Conservation (phyloP, 2,888 invertebrate genomes). For the Eilema caniola region DNA sequence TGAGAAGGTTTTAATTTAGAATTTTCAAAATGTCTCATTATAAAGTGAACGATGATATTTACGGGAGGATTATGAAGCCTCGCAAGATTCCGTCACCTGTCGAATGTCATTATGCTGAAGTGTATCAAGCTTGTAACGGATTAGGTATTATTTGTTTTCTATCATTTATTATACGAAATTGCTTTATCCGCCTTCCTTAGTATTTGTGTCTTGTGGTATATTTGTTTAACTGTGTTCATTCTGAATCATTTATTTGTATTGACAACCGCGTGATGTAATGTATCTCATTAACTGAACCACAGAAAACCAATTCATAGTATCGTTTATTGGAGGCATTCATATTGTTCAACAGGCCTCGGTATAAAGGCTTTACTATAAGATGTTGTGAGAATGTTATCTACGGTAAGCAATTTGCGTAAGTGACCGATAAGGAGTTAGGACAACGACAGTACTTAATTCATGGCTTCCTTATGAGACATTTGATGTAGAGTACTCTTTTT, state of each 20-base stretch:
- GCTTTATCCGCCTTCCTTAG: not conserved
- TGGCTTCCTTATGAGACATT: conserved; percentile 26
- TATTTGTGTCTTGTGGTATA: not conserved
- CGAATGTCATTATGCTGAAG: conserved; percentile 75
- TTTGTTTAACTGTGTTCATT: conserved; percentile 24
- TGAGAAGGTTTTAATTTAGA: conserved; percentile 45
- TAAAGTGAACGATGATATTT: conserved; percentile 81
- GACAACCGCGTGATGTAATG: conserved; percentile 24
- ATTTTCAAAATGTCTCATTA: conserved; percentile 73
- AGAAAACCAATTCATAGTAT: conserved; percentile 22
- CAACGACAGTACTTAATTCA: conserved; percentile 39
- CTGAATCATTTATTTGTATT: conserved; percentile 30
- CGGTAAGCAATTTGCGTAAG: conserved; percentile 41
- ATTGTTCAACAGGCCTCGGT: conserved; percentile 34
- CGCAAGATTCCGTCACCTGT: conserved; percentile 61
- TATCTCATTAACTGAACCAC: conserved; percentile 26
- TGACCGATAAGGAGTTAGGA: conserved; percentile 51
- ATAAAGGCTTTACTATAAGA: conserved; percentile 38
- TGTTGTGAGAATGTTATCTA: conserved; percentile 58
- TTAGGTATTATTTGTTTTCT: conserved; percentile 64
- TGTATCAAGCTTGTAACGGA: conserved; percentile 78
- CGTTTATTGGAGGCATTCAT: conserved; percentile 16
- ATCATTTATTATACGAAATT: not conserved
- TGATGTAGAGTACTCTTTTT: conserved; percentile 33
- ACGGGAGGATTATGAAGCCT: conserved; percentile 79